Base-by-base conservation (phyloP, 2,888 invertebrate species). In the Bruchidius siliquastri region DNA sequence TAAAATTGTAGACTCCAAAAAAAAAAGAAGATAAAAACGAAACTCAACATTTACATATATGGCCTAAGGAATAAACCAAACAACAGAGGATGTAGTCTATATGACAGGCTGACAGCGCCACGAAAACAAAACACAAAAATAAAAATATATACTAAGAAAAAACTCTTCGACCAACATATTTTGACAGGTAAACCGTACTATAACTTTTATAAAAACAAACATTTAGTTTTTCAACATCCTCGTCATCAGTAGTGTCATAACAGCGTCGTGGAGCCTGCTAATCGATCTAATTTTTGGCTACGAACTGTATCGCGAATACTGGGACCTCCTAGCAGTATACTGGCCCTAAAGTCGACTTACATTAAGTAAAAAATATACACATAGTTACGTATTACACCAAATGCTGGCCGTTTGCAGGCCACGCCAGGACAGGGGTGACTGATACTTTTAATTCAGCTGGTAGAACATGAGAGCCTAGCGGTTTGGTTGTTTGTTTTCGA, bases 31-130 rank as follows among this genome's bases (percentile, higher is more conserved):
- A 83, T 81, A 82, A 82, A 83, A 85, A 85, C 83, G 81, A 82
- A 83, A 84, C 84, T 84, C 84, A 84, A 85, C 85, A 84, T 83
- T 81, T 82, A 84, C 81, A 84, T 68, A 71, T 82, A 84, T 84
- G 82, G 84, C 83, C 83, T 84, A 84, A 80, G 81, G 81, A 69
- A 73, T 72, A 79, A 84, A 84, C 83, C 83, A 83, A 85, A 86
- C 85, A 86, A 86, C 86, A 86, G 85, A 86, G 86, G 86, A 77
- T 77, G 77, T 74, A 85, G 85, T 84, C 81, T 84, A 84, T 49
- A 49, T 49, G 49, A 49, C 84, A 85, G 84, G 84, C 83, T 69
- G 79, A 79, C 49, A 49, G 85, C 84, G 84, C 83, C 85, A 86
- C 85, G 84, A 84, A 76, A 77, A 83, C 81, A 84, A 76, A 77